Base-by-base conservation (phyloP, 2,888 invertebrate species). In the Caenorhabditis japonica region DNA sequence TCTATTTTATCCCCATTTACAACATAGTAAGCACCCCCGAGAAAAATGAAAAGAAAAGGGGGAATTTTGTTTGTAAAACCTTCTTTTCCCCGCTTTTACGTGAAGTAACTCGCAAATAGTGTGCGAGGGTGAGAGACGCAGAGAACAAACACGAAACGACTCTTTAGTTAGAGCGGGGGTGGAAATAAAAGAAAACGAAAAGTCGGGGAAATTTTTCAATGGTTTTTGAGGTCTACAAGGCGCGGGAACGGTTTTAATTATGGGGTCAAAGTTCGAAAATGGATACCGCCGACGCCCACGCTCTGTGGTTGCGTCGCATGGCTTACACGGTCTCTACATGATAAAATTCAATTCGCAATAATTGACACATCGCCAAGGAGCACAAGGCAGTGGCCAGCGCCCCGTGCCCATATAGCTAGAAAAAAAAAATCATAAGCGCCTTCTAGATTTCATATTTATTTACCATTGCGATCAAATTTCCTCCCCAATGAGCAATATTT, bases 91-190 rank as follows among this genome's bases (percentile, higher is more conserved):
- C 23, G n/a, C 17, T 10, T 46, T 25, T 21, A 49, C 47, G 55
- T 41, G 51, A 41, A 66, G 55, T 33, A 30, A 43, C 41, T 34
- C 36, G 56, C 15, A 41, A 43, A 64, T 46, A 56, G 56, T 51
- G 38, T 51, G 34, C 4, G 17, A 36, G 19, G 34, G 12, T 13
- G 33, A 51, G 56, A 66, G 49, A 56, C 47, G 41, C 41, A 49
- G 64, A 64, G 23, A 15, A 33, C 30, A 30, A 43, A 17, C 25
- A 43, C 33, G 39, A 44, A 39, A 30, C 34, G 39, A 47, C 39
- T 60, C 51, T 68, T 53, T 46, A 53, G 66, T 56, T 47, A 49
- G 55, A 34, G 68, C 59, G 69, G 60, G 69, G 69, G 69, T 69
- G 69, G 47, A 69, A 69, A 60, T 47, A 59, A 55, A 69, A 43